phyloP scores from a whole-genome alignment of 1,140 invertebrate genomes.

The Calliopsis andreniformis region DNA sequence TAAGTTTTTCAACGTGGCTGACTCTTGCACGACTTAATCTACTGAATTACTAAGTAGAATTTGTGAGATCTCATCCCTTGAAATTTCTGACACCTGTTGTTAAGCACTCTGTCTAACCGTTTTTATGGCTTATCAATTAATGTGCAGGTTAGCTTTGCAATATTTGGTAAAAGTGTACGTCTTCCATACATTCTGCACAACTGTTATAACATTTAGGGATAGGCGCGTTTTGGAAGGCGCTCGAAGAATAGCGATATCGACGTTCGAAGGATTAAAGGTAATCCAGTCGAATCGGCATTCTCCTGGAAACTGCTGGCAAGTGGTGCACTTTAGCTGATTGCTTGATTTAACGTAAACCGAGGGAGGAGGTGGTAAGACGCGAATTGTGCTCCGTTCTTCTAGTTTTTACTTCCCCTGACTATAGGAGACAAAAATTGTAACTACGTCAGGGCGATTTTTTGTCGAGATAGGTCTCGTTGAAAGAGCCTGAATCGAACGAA shows the following conservation, averaged over 20 bases:
- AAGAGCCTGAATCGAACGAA: no score
- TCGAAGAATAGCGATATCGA: constrained; percentile 48
- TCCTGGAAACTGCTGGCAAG: constrained; percentile 36
- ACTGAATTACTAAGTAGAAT: no score
- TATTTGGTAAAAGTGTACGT: neutral
- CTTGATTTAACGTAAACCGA: constrained; percentile 51
- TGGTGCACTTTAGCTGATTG: constrained; percentile 53
- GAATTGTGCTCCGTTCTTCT: constrained; percentile 12
- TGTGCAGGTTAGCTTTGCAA: no score
- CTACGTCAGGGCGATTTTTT: no score
- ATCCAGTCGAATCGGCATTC: constrained; percentile 51
- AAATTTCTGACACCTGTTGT: no score
- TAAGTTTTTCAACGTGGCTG: no score
- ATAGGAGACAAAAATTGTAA: no score
- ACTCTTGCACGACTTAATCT: no score
- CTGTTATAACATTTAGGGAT: constrained; percentile 36
- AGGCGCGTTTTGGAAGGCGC: neutral
- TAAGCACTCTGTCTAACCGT: no score
- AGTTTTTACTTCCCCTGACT: neutral
- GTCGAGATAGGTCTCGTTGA: no score
- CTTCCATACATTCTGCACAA: neutral
- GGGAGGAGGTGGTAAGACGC: neutral
- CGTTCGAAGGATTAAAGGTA: constrained; percentile 49
- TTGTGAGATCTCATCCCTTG: no score
- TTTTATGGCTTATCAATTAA: no score